A percentile compares a stretch with the other conserved stretches of the same genome.
Evolutionary conservation across 2,888 invertebrate genomes (phyloP).

Genomic region (Tricholauxania praeusta): DNA sequence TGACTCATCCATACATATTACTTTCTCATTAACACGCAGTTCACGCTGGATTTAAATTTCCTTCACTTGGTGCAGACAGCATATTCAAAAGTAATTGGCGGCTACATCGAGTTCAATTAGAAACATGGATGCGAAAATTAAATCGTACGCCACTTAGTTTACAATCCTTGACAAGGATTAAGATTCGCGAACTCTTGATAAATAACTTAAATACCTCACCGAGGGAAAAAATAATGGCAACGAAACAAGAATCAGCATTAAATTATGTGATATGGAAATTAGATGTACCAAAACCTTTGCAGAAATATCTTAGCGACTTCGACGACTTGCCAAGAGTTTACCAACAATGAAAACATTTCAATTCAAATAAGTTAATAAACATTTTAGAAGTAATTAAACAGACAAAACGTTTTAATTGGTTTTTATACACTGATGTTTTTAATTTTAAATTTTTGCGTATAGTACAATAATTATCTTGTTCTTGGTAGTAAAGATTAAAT

Average conservation of each 20-base stretch:
- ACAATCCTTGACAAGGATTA: constrained; percentile 60
- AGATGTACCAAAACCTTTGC: constrained; percentile 58
- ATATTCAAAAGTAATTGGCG: constrained; percentile 41
- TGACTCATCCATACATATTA: too few species aligned
- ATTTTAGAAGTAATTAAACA: neutral
- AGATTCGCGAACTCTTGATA: constrained; percentile 57
- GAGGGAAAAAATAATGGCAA: constrained; percentile 51
- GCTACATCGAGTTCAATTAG: constrained; percentile 47
- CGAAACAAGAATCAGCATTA: constrained; percentile 58
- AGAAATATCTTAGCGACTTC: constrained; percentile 61
- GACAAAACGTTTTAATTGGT: constrained; percentile 14
- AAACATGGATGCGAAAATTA: constrained; percentile 49
- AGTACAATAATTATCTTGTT: too few species aligned
- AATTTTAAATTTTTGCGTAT: too few species aligned
- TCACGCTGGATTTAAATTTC: constrained; percentile 60
- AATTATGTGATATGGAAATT: constrained; percentile 58
- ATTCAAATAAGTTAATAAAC: neutral
- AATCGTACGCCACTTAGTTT: constrained; percentile 58
- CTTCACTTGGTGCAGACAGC: constrained; percentile 35
- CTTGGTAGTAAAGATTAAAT: too few species aligned
- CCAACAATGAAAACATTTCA: neutral
- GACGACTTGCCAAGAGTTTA: constrained; percentile 56
- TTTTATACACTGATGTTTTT: constrained; percentile 16
- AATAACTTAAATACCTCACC: constrained; percentile 50
- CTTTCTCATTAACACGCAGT: constrained; percentile 48